Evolutionary conservation across 2,888 invertebrate species (phyloP), one percentile per base, ranked within the genome.

Genomic region (Thecophora atra): DNA sequence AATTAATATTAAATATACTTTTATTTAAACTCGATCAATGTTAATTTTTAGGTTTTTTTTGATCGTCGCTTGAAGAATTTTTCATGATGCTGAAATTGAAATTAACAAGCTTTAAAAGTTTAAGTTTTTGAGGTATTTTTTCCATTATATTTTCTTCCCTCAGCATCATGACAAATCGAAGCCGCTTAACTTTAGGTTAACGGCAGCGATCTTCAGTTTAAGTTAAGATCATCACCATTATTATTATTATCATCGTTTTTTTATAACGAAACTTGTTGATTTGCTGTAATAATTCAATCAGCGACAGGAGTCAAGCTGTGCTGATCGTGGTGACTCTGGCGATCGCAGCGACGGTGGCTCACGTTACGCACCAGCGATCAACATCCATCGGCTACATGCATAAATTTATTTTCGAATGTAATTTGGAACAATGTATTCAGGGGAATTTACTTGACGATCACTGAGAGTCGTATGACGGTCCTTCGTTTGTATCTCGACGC

Each of bases 241-340:
- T 51, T 17, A 44, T 28, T 30, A 51, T 60, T 28, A 8, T n/a
- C 19, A 51, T 62, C 21, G 15, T 70, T 51, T 28, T 26, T 51
- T 5, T 13, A 52, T 77, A 76, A 76, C 78, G 71, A 52, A 67
- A 63, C 58, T 58, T 54, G 65, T 66, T 66, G 72, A 78, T 78
- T 76, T 73, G 30, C 44, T 70, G 73, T 77, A 78, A 78, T 78
- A 78, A 78, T 78, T 78, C 77, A 78, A 78, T 77, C 77, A 76
- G 74, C 71, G 71, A 72, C 76, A 78, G 77, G 77, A 78, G 78
- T 76, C 77, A 78, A 75, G 75, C 75, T 76, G n/a, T n/a, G n/a
- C n/a, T n/a, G 21, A 21, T 54, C 11, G 54, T n/a, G 5, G 54
- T 21, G 21, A n/a, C n/a, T 11, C 71, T 26, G 28, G 28, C 58